phyloP scores from a whole-genome alignment of 2,888 invertebrate genomes.

The Melinaea menophilus region DNA sequence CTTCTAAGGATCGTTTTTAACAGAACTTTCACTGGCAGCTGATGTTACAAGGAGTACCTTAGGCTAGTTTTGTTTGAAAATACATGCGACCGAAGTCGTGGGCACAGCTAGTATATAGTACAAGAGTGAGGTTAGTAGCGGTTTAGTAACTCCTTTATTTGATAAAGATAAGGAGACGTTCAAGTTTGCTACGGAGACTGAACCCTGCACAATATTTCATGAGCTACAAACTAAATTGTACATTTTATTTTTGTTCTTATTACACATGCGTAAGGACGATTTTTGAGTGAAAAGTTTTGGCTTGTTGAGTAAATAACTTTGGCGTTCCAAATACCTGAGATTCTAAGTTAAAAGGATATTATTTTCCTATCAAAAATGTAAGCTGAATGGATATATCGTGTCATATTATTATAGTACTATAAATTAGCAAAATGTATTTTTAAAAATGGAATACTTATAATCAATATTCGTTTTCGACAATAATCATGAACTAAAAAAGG shows the following conservation, averaged over 20 bases:
- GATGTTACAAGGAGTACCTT: too few relatives aligned
- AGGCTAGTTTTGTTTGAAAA: too few relatives aligned
- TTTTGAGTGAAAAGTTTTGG: constrained; percentile 17
- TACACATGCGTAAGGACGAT: background rate
- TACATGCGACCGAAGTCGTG: too few relatives aligned
- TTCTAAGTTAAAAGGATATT: constrained; percentile 25
- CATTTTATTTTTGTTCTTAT: constrained; percentile 19
- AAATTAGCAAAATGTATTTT: too few relatives aligned
- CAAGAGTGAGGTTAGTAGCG: constrained; percentile 48
- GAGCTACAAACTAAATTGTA: constrained; percentile 8
- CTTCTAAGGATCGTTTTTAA: too few relatives aligned
- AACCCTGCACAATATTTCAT: constrained; percentile 16
- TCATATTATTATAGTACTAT: too few relatives aligned
- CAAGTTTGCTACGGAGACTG: constrained; percentile 27
- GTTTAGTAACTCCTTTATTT: constrained; percentile 65
- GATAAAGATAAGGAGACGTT: constrained; percentile 58
- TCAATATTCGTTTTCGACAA: too few relatives aligned
- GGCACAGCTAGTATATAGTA: constrained; percentile 47
- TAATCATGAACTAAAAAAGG: background rate
- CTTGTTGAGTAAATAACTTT: constrained; percentile 18
- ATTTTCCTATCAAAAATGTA: constrained; percentile 24
- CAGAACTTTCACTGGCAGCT: too few relatives aligned
- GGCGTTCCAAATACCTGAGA: constrained; percentile 22
- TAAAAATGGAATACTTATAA: too few relatives aligned
- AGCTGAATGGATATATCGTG: constrained; percentile 6